These are phyloP conservation scores for Synanthedon vespiformis DNA, from an alignment of 2,888 invertebrate genomes.

Conservation along the genomic window DNA sequence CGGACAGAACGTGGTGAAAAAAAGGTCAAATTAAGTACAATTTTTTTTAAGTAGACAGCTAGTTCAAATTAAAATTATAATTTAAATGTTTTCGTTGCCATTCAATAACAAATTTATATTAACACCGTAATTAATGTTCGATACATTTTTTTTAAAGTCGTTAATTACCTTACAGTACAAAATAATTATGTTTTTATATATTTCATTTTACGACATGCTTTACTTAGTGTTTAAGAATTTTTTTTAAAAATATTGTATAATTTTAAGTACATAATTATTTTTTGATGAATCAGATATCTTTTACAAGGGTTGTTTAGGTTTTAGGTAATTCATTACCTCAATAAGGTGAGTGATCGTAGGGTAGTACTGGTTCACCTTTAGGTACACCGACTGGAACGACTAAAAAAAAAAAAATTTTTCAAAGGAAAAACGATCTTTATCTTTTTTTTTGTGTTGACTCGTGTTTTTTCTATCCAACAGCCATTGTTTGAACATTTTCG, in stretches of 20 bases:
- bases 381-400: too few relatives aligned
- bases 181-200: slow-evolving; percentile 59
- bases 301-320: slow-evolving; percentile 38
- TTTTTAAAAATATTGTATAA: slow-evolving; percentile 19
- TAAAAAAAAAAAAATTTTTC: too few relatives aligned
- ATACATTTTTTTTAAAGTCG: slow-evolving; percentile 18
- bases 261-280: slow-evolving; percentile 18
- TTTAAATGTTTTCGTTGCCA: slow-evolving; percentile 22
- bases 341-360: slow-evolving; percentile 31
- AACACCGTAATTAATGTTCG: slow-evolving; percentile 1
- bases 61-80: slow-evolving; percentile 14
- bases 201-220: slow-evolving; percentile 60
- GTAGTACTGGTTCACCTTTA: background rate
- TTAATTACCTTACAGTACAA: slow-evolving; percentile 63
- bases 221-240: slow-evolving; percentile 51
- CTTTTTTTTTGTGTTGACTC: too few relatives aligned
- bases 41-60: slow-evolving; percentile 24
- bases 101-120: slow-evolving; percentile 15
- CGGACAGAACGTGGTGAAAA: slow-evolving; percentile 5
- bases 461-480: too few relatives aligned
- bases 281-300: slow-evolving; percentile 9
- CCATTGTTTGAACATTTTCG: too few relatives aligned
- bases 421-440: too few relatives aligned
- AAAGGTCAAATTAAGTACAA: slow-evolving; percentile 10
- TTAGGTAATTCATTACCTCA: slow-evolving; percentile 53